A percentile compares a stretch with the other conserved stretches of the same genome.
These are phyloP conservation scores for Heterodera filipjevi DNA, from an alignment of 2,888 invertebrate genomes.

Conservation along the genomic window DNA sequence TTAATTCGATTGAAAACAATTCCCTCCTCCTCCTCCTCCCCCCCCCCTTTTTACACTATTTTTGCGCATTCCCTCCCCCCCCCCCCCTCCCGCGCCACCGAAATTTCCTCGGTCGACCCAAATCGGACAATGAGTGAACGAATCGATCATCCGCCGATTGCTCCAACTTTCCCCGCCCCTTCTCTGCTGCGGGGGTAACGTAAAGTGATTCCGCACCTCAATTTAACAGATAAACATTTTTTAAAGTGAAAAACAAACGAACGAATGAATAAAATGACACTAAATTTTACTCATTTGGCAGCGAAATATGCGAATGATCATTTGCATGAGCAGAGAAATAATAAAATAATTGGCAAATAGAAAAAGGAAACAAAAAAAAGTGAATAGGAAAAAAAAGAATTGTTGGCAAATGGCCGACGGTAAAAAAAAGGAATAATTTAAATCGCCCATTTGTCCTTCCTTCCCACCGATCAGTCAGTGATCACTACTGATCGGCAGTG, in stretches of 20 bases:
- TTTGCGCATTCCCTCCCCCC: slow-evolving; percentile 2
- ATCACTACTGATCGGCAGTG: not conserved
- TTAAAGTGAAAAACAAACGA: not conserved
- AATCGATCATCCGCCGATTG: not conserved
- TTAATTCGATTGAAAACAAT: slow-evolving; percentile 7
- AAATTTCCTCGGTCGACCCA: not conserved
- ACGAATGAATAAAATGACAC: not conserved
- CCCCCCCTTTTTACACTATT: not conserved
- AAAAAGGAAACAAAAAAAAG: not conserved
- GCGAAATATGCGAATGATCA: not conserved
- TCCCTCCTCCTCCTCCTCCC: not conserved
- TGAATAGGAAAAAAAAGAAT: not conserved
- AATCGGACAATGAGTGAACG: slow-evolving; percentile 7
- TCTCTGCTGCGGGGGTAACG: not conserved
- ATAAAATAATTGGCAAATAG: not conserved
- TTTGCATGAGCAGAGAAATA: not conserved
- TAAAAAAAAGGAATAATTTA: too few relatives aligned
- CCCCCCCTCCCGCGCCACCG: not conserved
- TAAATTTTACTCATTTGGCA: slow-evolving; percentile 4
- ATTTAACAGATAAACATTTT: not conserved
- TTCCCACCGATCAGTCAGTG: not conserved
- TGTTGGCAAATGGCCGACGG: not conserved
- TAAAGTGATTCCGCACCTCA: not conserved
- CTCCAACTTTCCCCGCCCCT: not conserved
- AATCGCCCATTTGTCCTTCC: not conserved